phyloP scores from a whole-genome alignment of 2,888 invertebrate species.

The Yponomeuta evonymella region DNA sequence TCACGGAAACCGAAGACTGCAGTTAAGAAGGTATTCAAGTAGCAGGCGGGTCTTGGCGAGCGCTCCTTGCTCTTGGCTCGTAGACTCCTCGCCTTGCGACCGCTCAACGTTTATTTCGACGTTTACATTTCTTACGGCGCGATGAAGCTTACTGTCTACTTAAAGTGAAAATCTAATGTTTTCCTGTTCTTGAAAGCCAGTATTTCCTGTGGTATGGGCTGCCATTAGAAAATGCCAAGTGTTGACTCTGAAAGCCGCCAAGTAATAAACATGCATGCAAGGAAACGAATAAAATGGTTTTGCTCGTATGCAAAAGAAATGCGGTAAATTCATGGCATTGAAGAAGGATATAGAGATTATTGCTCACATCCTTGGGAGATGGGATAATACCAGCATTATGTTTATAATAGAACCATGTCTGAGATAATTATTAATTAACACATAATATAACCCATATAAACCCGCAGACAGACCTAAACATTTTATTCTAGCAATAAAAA shows the following conservation, averaged over 20 bases:
- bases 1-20: not conserved
- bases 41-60: not conserved
- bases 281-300: no score
- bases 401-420: not conserved
- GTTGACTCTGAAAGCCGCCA: not conserved
- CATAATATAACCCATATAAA: not conserved
- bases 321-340: no score
- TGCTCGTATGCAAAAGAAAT: no score
- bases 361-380: not conserved
- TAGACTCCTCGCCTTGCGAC: not conserved
- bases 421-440: not conserved
- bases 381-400: not conserved
- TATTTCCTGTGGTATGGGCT: not conserved
- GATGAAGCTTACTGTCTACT: not conserved
- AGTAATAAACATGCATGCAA: not conserved
- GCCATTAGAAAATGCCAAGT: not conserved
- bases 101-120: not conserved
- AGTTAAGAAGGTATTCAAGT: not conserved
- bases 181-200: not conserved
- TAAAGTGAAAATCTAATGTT: not conserved
- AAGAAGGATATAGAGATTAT: not conserved
- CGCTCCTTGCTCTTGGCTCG: not conserved
- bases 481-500: not conserved
- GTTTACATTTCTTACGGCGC: not conserved
- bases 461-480: not conserved